phyloP scores from a whole-genome alignment of 2,797 vertebrate species.

The Hephaestus fuliginosus region DNA sequence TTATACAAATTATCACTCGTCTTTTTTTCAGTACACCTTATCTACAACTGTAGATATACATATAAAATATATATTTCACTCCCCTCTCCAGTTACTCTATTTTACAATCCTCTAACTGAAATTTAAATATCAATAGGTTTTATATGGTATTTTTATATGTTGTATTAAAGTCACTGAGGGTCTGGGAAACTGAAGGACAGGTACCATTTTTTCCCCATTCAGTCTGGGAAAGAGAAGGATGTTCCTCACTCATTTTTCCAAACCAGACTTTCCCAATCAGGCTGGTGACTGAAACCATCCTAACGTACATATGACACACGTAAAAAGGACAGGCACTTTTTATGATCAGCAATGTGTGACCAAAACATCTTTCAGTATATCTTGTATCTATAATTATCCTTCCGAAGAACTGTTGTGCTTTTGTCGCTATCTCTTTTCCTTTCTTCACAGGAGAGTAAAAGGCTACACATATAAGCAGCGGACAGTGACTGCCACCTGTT shows the following conservation, averaged over 20 bases:
- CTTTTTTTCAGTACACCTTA: background rate
- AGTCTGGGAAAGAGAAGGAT: background rate
- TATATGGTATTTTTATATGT: no score
- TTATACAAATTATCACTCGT: background rate
- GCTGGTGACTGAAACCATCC: background rate
- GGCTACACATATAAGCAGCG: constrained; percentile 9
- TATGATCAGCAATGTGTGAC: background rate
- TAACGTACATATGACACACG: background rate
- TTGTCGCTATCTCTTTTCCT: background rate
- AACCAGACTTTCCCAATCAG: background rate
- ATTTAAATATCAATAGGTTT: background rate
- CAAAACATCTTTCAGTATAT: constrained; percentile 3
- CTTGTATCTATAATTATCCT: background rate
- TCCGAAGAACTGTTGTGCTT: background rate
- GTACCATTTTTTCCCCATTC: background rate
- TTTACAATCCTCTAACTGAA: background rate
- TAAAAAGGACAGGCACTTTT: background rate
- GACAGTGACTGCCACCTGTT: constrained; percentile 43
- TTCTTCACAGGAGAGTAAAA: background rate
- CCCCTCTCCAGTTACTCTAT: background rate
- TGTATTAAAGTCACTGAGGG: background rate
- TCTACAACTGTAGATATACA: background rate
- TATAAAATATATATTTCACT: background rate
- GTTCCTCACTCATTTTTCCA: background rate
- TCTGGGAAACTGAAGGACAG: background rate